Percentiles rank a stretch among this genome's conserved stretches.
Evolutionary conservation across 2,113 vertebrate species (phyloP).

Genomic region (Balaeniceps rex): DNA sequence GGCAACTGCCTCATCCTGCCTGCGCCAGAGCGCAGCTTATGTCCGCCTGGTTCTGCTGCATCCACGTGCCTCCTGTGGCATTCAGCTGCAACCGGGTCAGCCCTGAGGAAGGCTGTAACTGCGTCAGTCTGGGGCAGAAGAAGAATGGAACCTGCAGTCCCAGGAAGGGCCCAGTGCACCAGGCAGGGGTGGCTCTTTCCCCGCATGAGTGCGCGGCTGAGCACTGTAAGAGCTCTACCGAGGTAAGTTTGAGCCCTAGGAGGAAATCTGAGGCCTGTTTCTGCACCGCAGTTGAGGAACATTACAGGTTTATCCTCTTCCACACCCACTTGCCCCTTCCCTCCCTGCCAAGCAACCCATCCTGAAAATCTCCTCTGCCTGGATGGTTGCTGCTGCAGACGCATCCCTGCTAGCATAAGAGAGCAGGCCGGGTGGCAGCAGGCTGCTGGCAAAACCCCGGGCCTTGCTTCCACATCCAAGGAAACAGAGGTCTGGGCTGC

Average conservation of each 20-base stretch:
- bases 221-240: not conserved
- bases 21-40: not conserved
- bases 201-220: fast-evolving
- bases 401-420: not conserved
- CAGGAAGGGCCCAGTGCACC: not conserved
- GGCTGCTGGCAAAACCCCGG: not conserved
- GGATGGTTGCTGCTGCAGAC: not conserved
- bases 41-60: not conserved
- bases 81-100: not conserved
- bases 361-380: constrained; percentile 12
- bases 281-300: not conserved
- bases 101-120: not conserved
- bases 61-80: not conserved
- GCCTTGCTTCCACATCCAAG: not conserved
- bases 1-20: not conserved
- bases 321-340: not conserved
- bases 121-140: not conserved
- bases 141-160: not conserved
- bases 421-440: not conserved
- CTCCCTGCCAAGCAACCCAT: not conserved
- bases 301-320: constrained; percentile 1
- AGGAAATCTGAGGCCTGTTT: not conserved
- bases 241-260: not conserved
- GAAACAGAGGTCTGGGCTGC: not conserved
- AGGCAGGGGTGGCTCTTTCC: not conserved